A percentile compares a stretch with the other conserved stretches of the same genome.
Evolutionary conservation across 2,797 vertebrate genomes (phyloP).

Genomic region (Alauda arvensis): DNA sequence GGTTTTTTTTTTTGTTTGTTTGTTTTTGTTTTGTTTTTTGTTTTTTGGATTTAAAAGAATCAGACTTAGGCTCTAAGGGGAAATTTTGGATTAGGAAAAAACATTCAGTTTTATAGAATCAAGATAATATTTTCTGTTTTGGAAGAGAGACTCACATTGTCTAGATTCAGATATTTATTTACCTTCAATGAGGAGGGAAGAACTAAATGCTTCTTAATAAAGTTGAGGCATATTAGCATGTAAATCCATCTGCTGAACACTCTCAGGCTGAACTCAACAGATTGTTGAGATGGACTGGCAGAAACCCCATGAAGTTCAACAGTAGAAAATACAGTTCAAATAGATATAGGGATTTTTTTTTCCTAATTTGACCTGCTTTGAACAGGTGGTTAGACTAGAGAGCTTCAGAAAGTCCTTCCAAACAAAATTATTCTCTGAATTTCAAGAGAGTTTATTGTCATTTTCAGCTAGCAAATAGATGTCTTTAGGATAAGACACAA

Average conservation of each 20-base stretch:
- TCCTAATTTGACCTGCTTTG: not conserved
- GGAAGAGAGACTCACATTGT: not conserved
- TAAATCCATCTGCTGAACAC: not conserved
- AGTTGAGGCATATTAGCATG: fast-evolving
- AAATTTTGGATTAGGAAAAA: not conserved
- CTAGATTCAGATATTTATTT: not conserved
- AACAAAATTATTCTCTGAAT: not conserved
- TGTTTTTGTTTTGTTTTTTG: not conserved
- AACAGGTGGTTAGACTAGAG: not conserved
- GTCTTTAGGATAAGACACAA: not conserved
- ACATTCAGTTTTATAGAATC: not conserved
- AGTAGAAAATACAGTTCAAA: not conserved
- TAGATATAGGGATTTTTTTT: not conserved
- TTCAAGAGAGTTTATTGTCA: not conserved
- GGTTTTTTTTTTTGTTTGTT: not conserved
- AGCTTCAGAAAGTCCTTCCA: not conserved
- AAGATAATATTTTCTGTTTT: not conserved
- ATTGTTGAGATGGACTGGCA: not conserved
- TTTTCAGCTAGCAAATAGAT: not conserved
- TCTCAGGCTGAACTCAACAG: not conserved
- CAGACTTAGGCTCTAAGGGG: not conserved
- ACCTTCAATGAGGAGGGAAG: not conserved
- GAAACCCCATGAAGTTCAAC: not conserved
- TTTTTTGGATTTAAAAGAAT: not conserved
- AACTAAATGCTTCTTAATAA: not conserved